A percentile compares a stretch with the other conserved stretches of the same genome.
phyloP scores from a whole-genome alignment of 2,113 vertebrate genomes.

The Ochotona princeps region DNA sequence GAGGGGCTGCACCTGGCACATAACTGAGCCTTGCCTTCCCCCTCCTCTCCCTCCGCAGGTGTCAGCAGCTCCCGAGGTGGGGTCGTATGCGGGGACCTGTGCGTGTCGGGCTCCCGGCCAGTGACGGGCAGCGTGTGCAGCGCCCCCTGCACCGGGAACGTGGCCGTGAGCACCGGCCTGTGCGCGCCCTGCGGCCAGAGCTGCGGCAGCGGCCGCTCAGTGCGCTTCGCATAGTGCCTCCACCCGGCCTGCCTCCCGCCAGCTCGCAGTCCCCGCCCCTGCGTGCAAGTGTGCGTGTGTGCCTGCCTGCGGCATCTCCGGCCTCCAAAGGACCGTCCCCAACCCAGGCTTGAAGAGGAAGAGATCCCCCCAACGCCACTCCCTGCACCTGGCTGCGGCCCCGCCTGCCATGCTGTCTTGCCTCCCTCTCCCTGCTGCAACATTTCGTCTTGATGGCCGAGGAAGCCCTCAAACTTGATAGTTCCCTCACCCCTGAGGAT shows the following conservation, averaged over 20 bases:
- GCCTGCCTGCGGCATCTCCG: neutral
- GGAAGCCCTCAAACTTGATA: no score
- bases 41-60: neutral
- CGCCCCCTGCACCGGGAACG: conserved; percentile 45
- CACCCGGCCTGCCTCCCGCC: rapidly evolving
- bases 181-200: conserved; percentile 10
- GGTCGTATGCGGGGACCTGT: conserved; percentile 35
- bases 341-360: neutral
- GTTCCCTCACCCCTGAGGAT: neutral
- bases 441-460: no score
- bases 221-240: conserved; percentile 4
- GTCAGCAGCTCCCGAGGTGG: conserved; percentile 61
- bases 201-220: neutral
- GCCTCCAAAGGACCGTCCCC: neutral
- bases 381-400: neutral
- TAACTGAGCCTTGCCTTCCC: no score
- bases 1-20: neutral
- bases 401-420: neutral
- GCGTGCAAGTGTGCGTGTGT: neutral
- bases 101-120: rapidly evolving
- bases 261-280: neutral
- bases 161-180: neutral
- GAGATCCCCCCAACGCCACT: neutral
- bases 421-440: no score
- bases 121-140: conserved; percentile 47